Percentiles rank a stretch among this genome's conserved stretches.
phyloP scores from a whole-genome alignment of 2,888 invertebrate species.

The Scaptomyza flava region DNA sequence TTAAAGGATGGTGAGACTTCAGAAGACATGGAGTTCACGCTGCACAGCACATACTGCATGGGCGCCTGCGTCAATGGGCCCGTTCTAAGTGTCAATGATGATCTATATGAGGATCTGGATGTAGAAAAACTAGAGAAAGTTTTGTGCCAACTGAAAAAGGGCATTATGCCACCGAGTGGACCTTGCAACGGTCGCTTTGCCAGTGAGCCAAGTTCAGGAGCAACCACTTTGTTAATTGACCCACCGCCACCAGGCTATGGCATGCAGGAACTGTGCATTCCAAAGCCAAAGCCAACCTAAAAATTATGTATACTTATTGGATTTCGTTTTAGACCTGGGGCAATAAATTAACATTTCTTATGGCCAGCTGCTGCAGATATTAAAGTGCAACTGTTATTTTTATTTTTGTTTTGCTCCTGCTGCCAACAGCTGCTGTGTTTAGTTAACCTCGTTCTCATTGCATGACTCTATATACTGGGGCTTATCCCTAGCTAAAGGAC shows the following conservation, averaged over 20 bases:
- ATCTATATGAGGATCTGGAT: conserved; percentile 53
- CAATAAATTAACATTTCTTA: conserved; percentile 56
- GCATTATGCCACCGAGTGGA: conserved; percentile 40
- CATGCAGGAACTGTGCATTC: conserved; percentile 46
- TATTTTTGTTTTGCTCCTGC: conserved; percentile 16
- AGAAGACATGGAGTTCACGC: conserved; percentile 60
- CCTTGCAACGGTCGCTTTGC: conserved; percentile 39
- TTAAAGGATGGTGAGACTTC: conserved; percentile 45
- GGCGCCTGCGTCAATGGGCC: conserved; percentile 65
- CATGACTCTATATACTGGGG: conserved; percentile 29
- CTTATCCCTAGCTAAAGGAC: conserved; percentile 63
- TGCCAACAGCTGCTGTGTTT: conserved; percentile 64
- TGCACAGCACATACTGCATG: conserved; percentile 38
- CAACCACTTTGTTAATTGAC: conserved; percentile 27
- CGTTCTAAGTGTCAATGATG: conserved; percentile 55
- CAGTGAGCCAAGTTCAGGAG: conserved; percentile 48
- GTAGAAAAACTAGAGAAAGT: conserved; percentile 23
- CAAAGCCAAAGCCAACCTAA: conserved; percentile 11
- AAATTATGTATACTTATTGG: not conserved
- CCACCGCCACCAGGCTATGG: conserved; percentile 49
- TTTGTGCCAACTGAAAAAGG: conserved; percentile 19
- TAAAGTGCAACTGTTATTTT: conserved; percentile 18
- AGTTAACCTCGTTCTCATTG: conserved; percentile 52
- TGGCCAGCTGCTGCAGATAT: conserved; percentile 13
- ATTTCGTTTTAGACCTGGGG: conserved; percentile 23